phyloP scores from a whole-genome alignment of 2,797 vertebrate genomes.

The Pangasius djambal region DNA sequence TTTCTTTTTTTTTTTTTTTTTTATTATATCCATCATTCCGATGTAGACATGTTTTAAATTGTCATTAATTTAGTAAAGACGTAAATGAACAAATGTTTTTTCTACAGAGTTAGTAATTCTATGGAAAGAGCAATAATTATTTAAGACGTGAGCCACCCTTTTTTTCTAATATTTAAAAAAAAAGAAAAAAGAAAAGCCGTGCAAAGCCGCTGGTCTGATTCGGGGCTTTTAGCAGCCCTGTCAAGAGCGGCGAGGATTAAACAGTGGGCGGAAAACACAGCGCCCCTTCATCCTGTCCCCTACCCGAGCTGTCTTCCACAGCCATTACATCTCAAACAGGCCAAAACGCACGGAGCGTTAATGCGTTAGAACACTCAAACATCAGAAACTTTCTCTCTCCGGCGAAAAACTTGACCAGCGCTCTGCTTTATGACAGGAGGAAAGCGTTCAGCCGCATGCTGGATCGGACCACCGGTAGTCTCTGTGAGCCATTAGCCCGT shows the following conservation, averaged over 20 bases:
- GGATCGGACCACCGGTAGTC: conserved; percentile 47
- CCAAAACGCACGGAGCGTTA: conserved; percentile 36
- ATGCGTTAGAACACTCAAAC: conserved; percentile 40
- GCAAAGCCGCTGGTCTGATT: conserved; percentile 23
- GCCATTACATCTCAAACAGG: conserved; percentile 51
- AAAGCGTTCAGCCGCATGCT: conserved; percentile 4
- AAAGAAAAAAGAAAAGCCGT: conserved; percentile 1
- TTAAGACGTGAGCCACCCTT: not conserved
- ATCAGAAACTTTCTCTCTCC: conserved; percentile 27
- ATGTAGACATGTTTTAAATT: not conserved
- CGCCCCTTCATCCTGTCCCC: conserved; percentile 30
- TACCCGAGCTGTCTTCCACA: conserved; percentile 33
- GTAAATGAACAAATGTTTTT: not conserved
- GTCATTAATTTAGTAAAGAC: not conserved
- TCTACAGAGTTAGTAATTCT: not conserved
- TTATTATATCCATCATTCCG: not conserved
- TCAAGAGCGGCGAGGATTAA: conserved; percentile 37
- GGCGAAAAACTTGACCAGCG: conserved; percentile 33
- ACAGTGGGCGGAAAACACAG: conserved; percentile 44
- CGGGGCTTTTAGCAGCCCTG: conserved; percentile 37
- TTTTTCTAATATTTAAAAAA: not conserved
- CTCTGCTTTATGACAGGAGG: conserved; percentile 39
- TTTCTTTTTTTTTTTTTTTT: too few relatives aligned
- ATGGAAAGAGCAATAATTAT: too few relatives aligned
- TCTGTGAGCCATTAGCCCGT: conserved; percentile 51